Conservation (phyloP, 1,140 invertebrate genomes). For the Geopemphigus sp. region DNA sequence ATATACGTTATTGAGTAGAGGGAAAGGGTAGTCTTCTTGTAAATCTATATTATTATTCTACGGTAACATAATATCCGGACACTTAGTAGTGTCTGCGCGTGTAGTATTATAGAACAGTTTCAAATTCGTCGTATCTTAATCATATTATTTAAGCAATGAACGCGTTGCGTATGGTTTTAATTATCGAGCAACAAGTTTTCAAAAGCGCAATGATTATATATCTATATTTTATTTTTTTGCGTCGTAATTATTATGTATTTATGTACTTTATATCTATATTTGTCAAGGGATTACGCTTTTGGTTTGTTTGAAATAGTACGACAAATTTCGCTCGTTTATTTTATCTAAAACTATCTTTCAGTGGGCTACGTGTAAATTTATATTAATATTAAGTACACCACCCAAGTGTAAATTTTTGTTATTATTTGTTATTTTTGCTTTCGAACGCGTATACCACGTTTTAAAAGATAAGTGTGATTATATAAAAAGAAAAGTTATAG, state of each 20-base stretch:
- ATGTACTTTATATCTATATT: constrained; percentile 4
- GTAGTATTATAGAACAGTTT: background rate
- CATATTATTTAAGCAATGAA: constrained; percentile 1
- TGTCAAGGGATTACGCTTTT: background rate
- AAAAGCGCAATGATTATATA: constrained; percentile 4
- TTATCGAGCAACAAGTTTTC: constrained; percentile 43
- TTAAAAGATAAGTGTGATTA: no score
- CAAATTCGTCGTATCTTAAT: background rate
- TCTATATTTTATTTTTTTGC: constrained; percentile 6
- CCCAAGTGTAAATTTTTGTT: background rate
- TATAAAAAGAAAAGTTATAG: no score
- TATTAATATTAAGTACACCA: background rate
- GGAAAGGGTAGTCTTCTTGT: background rate
- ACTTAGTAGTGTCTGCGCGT: background rate
- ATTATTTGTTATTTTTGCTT: no score
- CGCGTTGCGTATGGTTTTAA: constrained; percentile 6
- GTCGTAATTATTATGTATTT: background rate
- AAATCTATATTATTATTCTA: background rate
- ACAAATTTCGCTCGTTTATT: constrained; percentile 17
- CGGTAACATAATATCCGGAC: background rate
- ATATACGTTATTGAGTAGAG: background rate
- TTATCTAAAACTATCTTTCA: background rate
- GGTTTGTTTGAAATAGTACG: constrained; percentile 17
- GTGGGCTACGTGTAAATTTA: background rate
- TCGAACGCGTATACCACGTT: no score